Evolutionary conservation across 1,140 invertebrate species (phyloP).

Genomic region (Acromyrmex charruanus): DNA sequence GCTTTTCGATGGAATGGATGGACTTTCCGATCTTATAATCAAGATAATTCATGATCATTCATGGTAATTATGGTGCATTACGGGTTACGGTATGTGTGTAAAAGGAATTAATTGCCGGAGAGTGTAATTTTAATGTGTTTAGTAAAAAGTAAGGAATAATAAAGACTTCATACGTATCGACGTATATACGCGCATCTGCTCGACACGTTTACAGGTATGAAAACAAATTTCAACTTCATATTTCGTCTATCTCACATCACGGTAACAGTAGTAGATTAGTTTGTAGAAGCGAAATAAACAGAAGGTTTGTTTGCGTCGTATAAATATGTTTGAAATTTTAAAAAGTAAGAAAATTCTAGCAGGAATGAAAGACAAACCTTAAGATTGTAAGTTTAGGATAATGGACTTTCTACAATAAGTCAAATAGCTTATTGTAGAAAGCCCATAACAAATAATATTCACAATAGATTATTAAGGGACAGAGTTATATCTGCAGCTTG

Average conservation of each 20-base stretch:
- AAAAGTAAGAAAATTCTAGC: no score
- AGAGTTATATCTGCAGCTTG: no score
- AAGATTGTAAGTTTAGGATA: no score
- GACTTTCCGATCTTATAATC: neutral
- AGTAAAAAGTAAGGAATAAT: neutral
- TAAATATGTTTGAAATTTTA: neutral
- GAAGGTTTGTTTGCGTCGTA: neutral
- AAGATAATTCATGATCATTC: neutral
- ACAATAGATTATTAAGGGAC: no score
- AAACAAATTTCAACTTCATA: neutral
- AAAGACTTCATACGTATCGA: neutral
- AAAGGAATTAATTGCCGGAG: neutral
- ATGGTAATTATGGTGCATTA: neutral
- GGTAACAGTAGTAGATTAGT: neutral
- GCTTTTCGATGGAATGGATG: neutral
- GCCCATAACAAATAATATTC: no score
- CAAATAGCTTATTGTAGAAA: no score
- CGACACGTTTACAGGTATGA: neutral
- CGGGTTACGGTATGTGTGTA: no score
- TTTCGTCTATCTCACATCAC: neutral
- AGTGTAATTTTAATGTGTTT: conserved; percentile 12
- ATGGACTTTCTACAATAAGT: no score
- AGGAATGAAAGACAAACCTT: no score
- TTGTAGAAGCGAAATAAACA: neutral
- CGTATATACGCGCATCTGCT: neutral